Evolutionary conservation across 2,113 vertebrate genomes (phyloP).

Genomic region (Petroica traversi): DNA sequence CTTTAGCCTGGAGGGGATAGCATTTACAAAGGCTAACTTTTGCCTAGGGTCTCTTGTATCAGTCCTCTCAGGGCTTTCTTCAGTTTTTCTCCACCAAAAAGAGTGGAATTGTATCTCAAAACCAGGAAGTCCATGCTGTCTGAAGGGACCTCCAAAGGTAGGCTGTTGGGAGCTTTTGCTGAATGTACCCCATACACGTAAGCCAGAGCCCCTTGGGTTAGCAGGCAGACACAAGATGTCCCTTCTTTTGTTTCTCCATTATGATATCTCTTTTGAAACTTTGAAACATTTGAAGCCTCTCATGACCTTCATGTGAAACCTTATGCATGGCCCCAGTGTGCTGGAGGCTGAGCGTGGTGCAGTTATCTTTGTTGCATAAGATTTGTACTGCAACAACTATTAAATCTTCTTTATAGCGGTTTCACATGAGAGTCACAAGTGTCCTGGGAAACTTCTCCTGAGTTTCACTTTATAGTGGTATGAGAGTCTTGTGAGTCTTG

Average conservation of each 20-base stretch:
- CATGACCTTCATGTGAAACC: slow-evolving; percentile 34
- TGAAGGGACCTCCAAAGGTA: background rate
- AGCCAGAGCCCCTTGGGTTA: background rate
- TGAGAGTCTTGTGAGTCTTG: slow-evolving; percentile 28
- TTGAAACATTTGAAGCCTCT: background rate
- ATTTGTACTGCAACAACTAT: background rate
- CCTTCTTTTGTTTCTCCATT: background rate
- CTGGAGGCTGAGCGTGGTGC: background rate
- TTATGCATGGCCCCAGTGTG: background rate
- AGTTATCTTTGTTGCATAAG: background rate
- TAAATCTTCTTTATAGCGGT: background rate
- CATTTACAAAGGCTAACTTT: background rate
- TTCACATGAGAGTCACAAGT: slow-evolving; percentile 44
- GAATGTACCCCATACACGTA: background rate
- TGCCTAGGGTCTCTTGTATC: background rate
- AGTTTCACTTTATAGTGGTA: background rate
- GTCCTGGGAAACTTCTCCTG: background rate
- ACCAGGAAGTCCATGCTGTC: background rate
- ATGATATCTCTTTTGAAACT: background rate
- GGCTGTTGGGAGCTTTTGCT: background rate
- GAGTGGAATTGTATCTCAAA: background rate
- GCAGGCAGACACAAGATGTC: background rate
- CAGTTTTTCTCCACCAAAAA: background rate
- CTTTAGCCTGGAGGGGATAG: background rate
- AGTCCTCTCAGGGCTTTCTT: background rate